Evolutionary conservation across 92 coral and sea anemone genomes (phyloP).

Genomic region (Bergia puertoricense): DNA sequence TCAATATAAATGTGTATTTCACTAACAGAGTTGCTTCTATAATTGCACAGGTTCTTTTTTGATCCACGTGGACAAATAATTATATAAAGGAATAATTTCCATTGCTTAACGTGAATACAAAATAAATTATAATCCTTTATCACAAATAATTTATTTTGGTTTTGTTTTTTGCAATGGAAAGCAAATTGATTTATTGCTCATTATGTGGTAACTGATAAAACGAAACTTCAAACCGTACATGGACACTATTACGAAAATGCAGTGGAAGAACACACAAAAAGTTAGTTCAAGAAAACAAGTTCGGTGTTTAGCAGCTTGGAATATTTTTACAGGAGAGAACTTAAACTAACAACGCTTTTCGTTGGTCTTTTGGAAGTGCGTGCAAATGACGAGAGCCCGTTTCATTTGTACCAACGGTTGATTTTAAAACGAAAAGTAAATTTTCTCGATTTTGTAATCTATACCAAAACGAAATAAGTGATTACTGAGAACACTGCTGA

Average conservation of each 20-base stretch:
- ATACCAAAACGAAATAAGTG: neutral
- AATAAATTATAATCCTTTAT: conserved; percentile 28
- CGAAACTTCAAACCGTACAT: neutral
- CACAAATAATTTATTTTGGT: conserved; percentile 27
- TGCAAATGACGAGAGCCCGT: neutral
- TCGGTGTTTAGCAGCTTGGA: neutral
- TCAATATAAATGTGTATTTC: conserved; percentile 3
- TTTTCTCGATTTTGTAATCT: neutral
- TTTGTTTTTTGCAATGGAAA: conserved; percentile 17
- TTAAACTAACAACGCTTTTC: neutral
- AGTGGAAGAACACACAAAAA: neutral
- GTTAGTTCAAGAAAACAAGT: neutral
- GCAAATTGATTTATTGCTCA: conserved; percentile 43
- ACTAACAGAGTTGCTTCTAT: conserved; percentile 4
- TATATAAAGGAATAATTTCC: conserved; percentile 22
- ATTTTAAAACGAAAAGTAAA: neutral
- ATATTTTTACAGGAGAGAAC: neutral
- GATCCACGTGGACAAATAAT: conserved; percentile 18
- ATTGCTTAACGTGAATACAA: conserved; percentile 26
- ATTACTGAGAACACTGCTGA: neutral
- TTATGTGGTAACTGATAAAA: conserved; percentile 10
- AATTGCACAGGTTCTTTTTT: conserved; percentile 14
- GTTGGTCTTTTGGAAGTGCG: neutral
- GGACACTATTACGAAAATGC: neutral
- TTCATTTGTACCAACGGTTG: neutral